Conservation (phyloP, 2,797 vertebrate genomes). For the Tiaroga cobitis region DNA sequence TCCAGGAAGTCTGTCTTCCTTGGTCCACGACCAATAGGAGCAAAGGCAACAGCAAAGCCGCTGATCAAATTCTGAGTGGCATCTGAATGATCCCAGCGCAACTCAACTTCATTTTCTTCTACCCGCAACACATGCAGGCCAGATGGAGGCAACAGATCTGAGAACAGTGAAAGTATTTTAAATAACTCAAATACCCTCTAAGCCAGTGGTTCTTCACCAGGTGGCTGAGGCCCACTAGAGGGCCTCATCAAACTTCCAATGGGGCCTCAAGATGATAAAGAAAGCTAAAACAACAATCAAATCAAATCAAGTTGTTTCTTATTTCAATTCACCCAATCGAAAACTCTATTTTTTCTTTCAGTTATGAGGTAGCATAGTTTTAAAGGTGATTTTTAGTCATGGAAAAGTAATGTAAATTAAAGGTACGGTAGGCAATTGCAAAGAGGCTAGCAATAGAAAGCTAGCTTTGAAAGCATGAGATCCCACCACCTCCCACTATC, state of each 20-base stretch:
- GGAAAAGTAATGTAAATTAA: neutral
- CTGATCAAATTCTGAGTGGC: constrained; percentile 83
- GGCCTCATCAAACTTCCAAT: neutral
- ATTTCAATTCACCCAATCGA: neutral
- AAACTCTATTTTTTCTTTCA: neutral
- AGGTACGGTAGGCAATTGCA: neutral
- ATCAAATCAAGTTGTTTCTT: neutral
- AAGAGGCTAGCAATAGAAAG: neutral
- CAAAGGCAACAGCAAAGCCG: constrained; percentile 92
- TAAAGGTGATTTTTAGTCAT: neutral
- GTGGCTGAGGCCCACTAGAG: neutral
- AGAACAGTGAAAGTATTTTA: constrained; percentile 68
- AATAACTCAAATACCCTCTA: constrained; percentile 5
- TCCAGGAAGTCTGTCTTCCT: constrained; percentile 92
- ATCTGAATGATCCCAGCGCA: constrained; percentile 90
- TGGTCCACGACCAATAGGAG: constrained; percentile 83
- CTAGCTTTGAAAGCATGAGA: neutral
- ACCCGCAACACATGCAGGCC: constrained; percentile 91
- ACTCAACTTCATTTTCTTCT: constrained; percentile 91
- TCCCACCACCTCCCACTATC: neutral
- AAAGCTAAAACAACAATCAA: neutral
- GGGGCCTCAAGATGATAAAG: neutral
- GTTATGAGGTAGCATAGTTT: neutral
- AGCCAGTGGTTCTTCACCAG: neutral
- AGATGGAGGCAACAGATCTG: constrained; percentile 94